phyloP scores from a whole-genome alignment of 1,140 invertebrate genomes.

The Oedothorax gibbosus region DNA sequence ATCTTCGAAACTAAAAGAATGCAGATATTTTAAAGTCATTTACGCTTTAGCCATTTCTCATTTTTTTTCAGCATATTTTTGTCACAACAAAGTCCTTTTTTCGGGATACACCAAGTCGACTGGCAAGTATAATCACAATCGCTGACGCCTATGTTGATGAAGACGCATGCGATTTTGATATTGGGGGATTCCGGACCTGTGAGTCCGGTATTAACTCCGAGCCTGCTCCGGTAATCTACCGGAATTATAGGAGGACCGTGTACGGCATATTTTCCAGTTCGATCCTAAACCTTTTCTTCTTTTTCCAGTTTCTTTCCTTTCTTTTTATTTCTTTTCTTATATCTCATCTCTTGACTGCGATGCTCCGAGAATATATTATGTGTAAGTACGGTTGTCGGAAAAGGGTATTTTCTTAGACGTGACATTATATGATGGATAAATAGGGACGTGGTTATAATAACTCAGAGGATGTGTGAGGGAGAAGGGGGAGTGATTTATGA shows the following conservation, averaged over 20 bases:
- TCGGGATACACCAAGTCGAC: constrained; percentile 27
- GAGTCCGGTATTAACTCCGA: constrained; percentile 55
- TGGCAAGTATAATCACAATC: constrained; percentile 47
- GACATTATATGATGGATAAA: constrained; percentile 53
- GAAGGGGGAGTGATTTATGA: constrained; percentile 34
- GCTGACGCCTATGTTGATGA: constrained; percentile 57
- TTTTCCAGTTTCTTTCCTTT: constrained; percentile 13
- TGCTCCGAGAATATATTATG: constrained; percentile 49
- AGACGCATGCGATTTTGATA: constrained; percentile 61
- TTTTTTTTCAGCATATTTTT: too few species aligned
- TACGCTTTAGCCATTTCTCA: not conserved
- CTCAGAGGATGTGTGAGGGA: not conserved
- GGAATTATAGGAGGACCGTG: constrained; percentile 55
- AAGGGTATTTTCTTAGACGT: not conserved
- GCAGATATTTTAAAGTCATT: constrained; percentile 20
- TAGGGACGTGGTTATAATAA: constrained; percentile 26
- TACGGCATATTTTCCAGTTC: constrained; percentile 57
- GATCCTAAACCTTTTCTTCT: constrained; percentile 29
- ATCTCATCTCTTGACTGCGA: not conserved
- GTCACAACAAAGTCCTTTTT: constrained; percentile 22
- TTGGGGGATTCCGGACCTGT: constrained; percentile 44
- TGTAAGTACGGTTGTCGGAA: constrained; percentile 55
- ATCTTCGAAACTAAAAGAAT: not conserved
- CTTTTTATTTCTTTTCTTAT: constrained; percentile 24
- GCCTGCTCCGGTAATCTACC: constrained; percentile 56